Evolutionary conservation across 2,888 invertebrate genomes (phyloP).

Genomic region (Linyphia triangularis): DNA sequence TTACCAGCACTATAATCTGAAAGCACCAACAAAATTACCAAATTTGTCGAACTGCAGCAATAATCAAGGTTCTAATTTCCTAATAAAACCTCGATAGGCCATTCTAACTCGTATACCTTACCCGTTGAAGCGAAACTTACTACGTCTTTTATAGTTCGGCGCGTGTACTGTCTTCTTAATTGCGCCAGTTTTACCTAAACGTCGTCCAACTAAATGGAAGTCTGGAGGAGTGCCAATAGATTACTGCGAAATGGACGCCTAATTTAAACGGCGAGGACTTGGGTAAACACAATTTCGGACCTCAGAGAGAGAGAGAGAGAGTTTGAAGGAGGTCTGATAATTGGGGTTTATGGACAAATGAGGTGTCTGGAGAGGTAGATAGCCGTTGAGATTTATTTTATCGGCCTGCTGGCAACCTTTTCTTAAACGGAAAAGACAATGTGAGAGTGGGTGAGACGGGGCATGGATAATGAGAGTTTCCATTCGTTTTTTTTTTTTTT

Average conservation of each 20-base stretch:
- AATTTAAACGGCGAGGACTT: slow-evolving; percentile 39
- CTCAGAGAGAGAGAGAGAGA: not conserved
- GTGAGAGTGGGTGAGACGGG: no score
- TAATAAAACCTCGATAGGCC: no score
- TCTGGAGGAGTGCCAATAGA: slow-evolving; percentile 34
- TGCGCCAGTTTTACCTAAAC: slow-evolving; percentile 24
- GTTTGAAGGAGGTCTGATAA: slow-evolving; percentile 4
- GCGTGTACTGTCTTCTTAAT: slow-evolving; percentile 1
- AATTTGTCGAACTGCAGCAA: no score
- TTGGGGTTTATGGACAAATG: not conserved
- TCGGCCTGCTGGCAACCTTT: no score
- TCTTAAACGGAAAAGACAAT: no score
- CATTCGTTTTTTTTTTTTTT: no score
- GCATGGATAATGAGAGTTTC: no score
- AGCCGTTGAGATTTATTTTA: slow-evolving; percentile 6
- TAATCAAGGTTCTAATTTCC: no score
- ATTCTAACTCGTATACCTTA: no score
- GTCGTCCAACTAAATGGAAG: not conserved
- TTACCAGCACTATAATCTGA: no score
- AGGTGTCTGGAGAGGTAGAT: not conserved
- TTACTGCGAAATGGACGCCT: slow-evolving; percentile 24
- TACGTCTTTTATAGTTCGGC: not conserved
- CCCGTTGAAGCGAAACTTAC: not conserved
- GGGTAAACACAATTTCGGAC: slow-evolving; percentile 12
- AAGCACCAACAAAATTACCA: no score